Base-by-base conservation (phyloP, 2,888 invertebrate genomes). In the Parascotia fuliginaria region DNA sequence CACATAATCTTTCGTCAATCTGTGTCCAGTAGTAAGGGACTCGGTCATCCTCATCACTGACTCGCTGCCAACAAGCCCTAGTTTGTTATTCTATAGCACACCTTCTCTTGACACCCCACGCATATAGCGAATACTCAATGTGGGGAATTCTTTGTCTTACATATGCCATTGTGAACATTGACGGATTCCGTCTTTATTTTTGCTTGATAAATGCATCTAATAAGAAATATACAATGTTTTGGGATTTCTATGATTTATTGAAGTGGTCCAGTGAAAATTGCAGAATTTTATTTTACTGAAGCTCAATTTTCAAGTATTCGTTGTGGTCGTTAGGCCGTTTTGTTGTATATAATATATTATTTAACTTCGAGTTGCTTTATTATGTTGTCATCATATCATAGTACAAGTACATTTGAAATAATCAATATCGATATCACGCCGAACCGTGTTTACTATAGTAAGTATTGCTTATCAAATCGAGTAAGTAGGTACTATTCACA, bases 81-180 rank as follows among this genome's bases (percentile, higher is more conserved):
- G 83, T 87, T 90, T 90, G 87, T 88, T 88, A 89, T 89, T 87
- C 89, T 82, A 77, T 71, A 76, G 75, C 77, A 70, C 77, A 75
- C 77, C 67, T 75, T 71, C 69, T 73, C 73, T 67, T 77, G 87
- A 83, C 88, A 83, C 79, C 76, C 74, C 76, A 70, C 73, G 83
- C 87, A 84, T 85, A 83, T 80, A 59, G 70, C 76, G 87, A 83
- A 90, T 91, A 80, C 85, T 74, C 80, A 84, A 88, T 89, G 88
- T 76, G 84, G 85, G 88, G 87, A 89, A 87, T 91, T 87, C 36
- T 48, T 40, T 19, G 14, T 50, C 36, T 34, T 40, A 44, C 40
- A 59, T 52, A 51, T 58, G 49, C 52, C 51, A 51, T 37, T 51
- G 46, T 51, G 45, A 55, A 49, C 54, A 65, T 55, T 66, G 64